A percentile compares a stretch with the other conserved stretches of the same genome.
Conservation (phyloP, 1,140 invertebrate species). For the Anoplolepis gracilipes region DNA sequence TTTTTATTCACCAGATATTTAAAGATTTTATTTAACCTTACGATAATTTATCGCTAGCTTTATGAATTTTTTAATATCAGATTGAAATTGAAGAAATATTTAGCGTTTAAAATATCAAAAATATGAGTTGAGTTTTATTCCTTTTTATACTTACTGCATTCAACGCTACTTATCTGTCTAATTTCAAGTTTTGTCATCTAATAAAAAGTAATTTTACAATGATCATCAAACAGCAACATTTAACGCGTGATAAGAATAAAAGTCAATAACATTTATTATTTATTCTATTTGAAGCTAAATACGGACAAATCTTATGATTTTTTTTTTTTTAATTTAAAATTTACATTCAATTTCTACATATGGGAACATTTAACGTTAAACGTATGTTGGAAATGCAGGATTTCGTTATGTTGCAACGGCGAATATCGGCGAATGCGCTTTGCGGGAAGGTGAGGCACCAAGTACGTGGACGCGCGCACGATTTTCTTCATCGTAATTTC, state of each 20-base stretch:
- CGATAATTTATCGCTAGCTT: background rate
- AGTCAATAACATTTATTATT: background rate
- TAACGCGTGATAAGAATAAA: background rate
- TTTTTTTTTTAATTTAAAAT: background rate
- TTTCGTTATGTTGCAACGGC: background rate
- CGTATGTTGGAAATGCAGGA: background rate
- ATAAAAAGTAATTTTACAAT: background rate
- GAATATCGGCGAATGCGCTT: background rate
- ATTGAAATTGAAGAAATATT: background rate
- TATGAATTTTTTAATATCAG: conserved; percentile 8
- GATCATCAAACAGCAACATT: background rate
- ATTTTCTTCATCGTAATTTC: conserved; percentile 64
- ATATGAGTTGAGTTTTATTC: background rate
- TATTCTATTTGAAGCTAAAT: background rate
- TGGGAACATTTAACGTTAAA: background rate
- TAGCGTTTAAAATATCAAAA: background rate
- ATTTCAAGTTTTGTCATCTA: conserved; percentile 18
- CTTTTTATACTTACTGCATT: background rate
- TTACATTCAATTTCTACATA: background rate
- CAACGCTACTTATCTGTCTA: background rate
- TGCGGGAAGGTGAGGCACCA: background rate
- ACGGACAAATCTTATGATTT: background rate
- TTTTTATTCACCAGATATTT: background rate
- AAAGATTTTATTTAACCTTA: conserved; percentile 6
- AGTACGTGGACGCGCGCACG: conserved; percentile 23